Evolutionary conservation across 2,888 invertebrate genomes (phyloP), one percentile per base, ranked within the genome.

Genomic region (Drosophila histrio): DNA sequence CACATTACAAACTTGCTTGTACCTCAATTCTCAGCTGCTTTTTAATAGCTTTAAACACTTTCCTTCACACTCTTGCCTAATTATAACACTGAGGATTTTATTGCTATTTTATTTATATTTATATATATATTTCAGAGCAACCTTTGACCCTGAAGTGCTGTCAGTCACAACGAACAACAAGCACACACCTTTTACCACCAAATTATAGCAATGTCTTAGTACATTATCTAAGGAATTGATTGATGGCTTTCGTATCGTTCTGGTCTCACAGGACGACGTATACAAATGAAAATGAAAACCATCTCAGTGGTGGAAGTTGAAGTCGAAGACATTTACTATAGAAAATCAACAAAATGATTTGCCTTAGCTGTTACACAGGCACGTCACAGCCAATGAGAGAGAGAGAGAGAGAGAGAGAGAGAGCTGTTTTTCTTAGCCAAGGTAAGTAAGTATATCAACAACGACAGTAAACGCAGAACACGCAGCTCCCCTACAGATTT

Each of bases 211-310:
- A 62, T 72, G 74, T 79, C 66, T 52, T 57, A 63, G 49, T 60
- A 65, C 59, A 77, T 74, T 84, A 81, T 79, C 72, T 65, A 24
- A 38, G 70, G 62, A 77, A 82, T 84, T 84, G 84, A 84, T 84
- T 84, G 84, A 84, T 84, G 75, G 78, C 47, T 70, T 64, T 49
- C 56, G 46, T 58, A 57, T 34, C 15, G 53, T 50, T 46, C 53
- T 62, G n/a, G 57, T 56, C 74, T 46, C 53, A 13, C 28, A 49
- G 56, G 74, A 70, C 53, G 74, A 70, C 53, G 43, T 34, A 59
- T 24, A 63, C 61, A 60, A 62, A 77, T 80, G 66, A 58, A 72
- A 65, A 54, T 61, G 60, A 72, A 57, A 63, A 59, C 4, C 30
- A 30, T 7, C 66, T 57, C 49, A 43, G 54, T 57, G 34, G 6